These are phyloP conservation scores for Pelosia muscerda DNA, from an alignment of 2,888 invertebrate genomes.

Conservation along the genomic window DNA sequence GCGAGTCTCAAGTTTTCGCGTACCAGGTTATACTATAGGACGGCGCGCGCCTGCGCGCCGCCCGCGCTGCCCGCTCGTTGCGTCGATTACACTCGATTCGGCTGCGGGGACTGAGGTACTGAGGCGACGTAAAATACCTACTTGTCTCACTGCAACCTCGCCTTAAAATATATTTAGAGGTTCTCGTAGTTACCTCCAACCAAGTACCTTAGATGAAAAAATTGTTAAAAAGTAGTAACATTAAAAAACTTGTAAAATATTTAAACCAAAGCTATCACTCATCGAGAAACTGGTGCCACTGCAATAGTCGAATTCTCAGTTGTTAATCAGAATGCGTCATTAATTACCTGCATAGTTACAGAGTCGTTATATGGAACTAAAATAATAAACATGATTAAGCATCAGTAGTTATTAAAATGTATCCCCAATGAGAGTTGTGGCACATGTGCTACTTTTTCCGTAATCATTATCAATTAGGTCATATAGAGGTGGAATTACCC, in stretches of 20 bases:
- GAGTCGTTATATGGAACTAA: neutral
- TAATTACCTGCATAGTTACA: neutral
- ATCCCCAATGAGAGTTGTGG: slow-evolving; percentile 39
- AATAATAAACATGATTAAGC: slow-evolving; percentile 19
- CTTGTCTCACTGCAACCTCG: too few species aligned
- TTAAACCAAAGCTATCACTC: neutral
- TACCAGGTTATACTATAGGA: too few species aligned
- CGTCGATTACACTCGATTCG: too few species aligned
- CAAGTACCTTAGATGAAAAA: too few species aligned
- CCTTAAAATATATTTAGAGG: too few species aligned
- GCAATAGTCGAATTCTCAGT: neutral
- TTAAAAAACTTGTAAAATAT: neutral
- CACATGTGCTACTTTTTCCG: slow-evolving; percentile 44
- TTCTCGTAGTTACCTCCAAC: too few species aligned
- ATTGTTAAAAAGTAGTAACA: neutral
- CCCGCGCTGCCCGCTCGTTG: too few species aligned
- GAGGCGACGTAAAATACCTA: too few species aligned
- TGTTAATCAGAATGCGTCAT: neutral
- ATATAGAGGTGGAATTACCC: slow-evolving; percentile 28
- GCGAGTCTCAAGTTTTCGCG: too few species aligned
- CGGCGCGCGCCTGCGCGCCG: too few species aligned
- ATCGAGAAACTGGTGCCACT: neutral
- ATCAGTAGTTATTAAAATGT: slow-evolving; percentile 31
- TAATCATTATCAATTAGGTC: slow-evolving; percentile 46
- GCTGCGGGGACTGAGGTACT: too few species aligned